Evolutionary conservation across 2,113 vertebrate species (phyloP), one percentile per base, ranked within the genome.

Genomic region (Corythoichthys haematopterus): DNA sequence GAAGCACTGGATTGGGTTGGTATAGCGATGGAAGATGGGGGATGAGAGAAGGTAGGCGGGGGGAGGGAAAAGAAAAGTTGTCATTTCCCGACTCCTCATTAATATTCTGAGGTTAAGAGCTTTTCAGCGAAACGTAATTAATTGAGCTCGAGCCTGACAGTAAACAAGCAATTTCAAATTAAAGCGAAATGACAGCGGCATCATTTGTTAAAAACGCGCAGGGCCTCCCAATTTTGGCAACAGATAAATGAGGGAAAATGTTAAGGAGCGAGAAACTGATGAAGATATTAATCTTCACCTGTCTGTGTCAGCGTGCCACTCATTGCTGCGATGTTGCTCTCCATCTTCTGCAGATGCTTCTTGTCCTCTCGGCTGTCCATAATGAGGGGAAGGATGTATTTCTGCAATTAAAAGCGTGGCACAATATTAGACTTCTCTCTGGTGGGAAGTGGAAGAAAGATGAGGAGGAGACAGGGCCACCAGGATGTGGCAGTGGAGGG

Each of bases 131-230:
- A 98, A 98, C 94, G 95, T 98, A 98, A 98, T 98, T 99, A 98
- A 98, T 98, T 97, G 96, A 96, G 96, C 94, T 94, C 91, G 93
- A 92, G 94, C 94, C 87, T 96, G 96, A 98, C 95, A 97, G 96
- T 98, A 99, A 98, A 99, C 96, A 99, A 98, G 95, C 96, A 97
- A 98, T 98, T 99, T 98, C 95, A 98, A 97, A 98, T 98, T 98
- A 98, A 98, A 97, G 94, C 92, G 91, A 98, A 98, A 98, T 98
- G 95, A 99, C 94, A 96, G 97, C 94, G 87, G 92, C 93, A 94
- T 98, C 95, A 96, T 98, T 98, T 97, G 96, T 96, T 87, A 89
- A 90, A 92, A 97, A 96, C 92, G 95, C 93, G 92, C 92, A 93
- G 94, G 96, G 93, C 78, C 80, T 82, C 82, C 79, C 95, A 95